Evolutionary conservation across 35 echinoderm and acorn worm species (phyloP).

Genomic region (Anneissia japonica): DNA sequence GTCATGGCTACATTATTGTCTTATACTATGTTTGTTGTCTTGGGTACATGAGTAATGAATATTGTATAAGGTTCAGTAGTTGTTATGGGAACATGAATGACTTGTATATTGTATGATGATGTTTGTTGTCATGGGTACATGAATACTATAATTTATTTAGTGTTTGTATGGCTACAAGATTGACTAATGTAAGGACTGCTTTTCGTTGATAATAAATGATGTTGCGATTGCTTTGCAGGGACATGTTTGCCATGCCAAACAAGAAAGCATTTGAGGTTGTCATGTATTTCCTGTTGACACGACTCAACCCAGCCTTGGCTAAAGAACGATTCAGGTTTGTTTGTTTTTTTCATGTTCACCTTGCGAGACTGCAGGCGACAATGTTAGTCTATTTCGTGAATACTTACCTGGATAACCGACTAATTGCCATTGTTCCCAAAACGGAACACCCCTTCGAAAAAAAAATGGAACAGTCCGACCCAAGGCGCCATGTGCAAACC

Average conservation of each 20-base stretch:
- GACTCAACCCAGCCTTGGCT: conserved; percentile 69
- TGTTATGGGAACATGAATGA: neutral
- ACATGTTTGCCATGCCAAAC: conserved; percentile 92
- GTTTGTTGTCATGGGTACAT: neutral
- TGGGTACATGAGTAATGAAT: too few species aligned
- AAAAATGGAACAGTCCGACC: too few species aligned
- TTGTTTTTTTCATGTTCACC: neutral
- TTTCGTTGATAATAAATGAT: neutral
- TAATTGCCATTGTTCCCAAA: too few species aligned
- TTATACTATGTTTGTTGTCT: too few species aligned
- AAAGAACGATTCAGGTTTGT: conserved; percentile 76
- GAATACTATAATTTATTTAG: neutral
- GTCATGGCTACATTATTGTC: too few species aligned
- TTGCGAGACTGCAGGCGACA: neutral
- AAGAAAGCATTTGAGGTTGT: conserved; percentile 97
- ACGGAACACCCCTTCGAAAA: too few species aligned
- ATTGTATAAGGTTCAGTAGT: neutral
- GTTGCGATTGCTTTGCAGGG: conserved; percentile 27
- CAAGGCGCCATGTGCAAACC: too few species aligned
- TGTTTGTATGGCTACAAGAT: neutral
- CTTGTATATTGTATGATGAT: neutral
- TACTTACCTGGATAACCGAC: too few species aligned
- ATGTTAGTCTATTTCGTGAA: too few species aligned
- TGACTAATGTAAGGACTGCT: neutral
- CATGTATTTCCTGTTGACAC: conserved; percentile 81